Evolutionary conservation across 2,113 vertebrate species (phyloP).

Genomic region (Ivindomyrus marchei): DNA sequence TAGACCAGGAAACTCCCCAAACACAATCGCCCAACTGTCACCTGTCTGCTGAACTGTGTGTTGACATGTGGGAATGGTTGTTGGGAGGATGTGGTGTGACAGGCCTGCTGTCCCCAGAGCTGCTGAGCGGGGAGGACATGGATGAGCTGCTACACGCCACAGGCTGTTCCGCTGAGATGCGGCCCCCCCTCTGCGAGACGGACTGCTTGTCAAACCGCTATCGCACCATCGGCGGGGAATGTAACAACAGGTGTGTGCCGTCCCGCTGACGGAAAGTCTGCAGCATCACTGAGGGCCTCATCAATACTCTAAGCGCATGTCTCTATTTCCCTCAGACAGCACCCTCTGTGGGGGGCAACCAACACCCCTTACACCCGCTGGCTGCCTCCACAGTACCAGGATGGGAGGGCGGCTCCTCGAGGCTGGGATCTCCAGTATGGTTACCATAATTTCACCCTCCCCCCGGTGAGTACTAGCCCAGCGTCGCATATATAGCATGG

Average conservation of each 20-base stretch:
- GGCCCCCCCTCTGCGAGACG: slow-evolving; percentile 44
- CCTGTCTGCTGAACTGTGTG: neutral
- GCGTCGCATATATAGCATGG: too few species aligned
- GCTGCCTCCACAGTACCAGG: slow-evolving; percentile 64
- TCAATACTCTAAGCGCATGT: neutral
- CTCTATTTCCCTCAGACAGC: slow-evolving; percentile 39
- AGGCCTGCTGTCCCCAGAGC: slow-evolving; percentile 38
- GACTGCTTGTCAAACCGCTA: slow-evolving; percentile 62
- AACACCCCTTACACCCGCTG: slow-evolving; percentile 64
- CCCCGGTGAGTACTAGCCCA: slow-evolving; percentile 49
- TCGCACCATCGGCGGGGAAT: slow-evolving; percentile 62
- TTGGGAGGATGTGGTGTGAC: neutral
- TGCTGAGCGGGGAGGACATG: slow-evolving; percentile 53
- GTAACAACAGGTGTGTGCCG: slow-evolving; percentile 61
- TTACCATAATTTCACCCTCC: slow-evolving; percentile 58
- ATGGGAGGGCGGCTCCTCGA: slow-evolving; percentile 51
- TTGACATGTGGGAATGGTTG: neutral
- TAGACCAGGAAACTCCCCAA: neutral
- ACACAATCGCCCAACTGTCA: neutral
- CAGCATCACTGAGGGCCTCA: neutral
- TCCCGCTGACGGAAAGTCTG: too few species aligned
- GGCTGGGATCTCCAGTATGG: slow-evolving; percentile 58
- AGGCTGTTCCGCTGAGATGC: slow-evolving; percentile 56
- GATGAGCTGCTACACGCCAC: slow-evolving; percentile 55
- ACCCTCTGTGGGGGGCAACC: slow-evolving; percentile 60